Evolutionary conservation across 2,113 vertebrate genomes (phyloP).

Genomic region (Carassius carassius): DNA sequence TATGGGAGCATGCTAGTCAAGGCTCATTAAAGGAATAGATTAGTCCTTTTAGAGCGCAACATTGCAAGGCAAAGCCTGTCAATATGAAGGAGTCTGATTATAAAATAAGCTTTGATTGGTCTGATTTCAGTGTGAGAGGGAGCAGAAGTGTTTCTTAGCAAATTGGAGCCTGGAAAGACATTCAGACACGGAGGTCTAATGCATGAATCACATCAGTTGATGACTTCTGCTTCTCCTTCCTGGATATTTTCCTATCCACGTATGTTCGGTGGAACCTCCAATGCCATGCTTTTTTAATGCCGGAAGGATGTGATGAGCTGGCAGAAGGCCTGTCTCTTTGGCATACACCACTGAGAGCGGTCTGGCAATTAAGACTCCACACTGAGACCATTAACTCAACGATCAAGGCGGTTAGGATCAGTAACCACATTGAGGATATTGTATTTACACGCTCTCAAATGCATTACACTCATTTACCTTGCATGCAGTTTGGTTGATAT

Average conservation of each 20-base stretch:
- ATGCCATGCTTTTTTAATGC: slow-evolving; percentile 25
- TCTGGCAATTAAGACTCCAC: slow-evolving; percentile 37
- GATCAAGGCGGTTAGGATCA: slow-evolving; percentile 20
- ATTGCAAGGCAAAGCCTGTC: slow-evolving; percentile 49
- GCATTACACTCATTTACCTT: slow-evolving; percentile 35
- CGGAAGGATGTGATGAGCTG: slow-evolving; percentile 37
- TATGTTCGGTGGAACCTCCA: slow-evolving; percentile 28
- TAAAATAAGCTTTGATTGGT: slow-evolving; percentile 45
- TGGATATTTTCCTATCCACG: slow-evolving; percentile 37
- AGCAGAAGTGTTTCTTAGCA: not conserved
- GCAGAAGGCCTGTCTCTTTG: slow-evolving; percentile 41
- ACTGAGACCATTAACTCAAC: slow-evolving; percentile 14
- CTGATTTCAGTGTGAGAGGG: slow-evolving; percentile 2
- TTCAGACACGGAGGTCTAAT: slow-evolving; percentile 3
- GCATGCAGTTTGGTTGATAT: slow-evolving; percentile 44
- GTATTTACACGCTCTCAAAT: slow-evolving; percentile 6
- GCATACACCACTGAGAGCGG: slow-evolving; percentile 19
- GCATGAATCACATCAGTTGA: slow-evolving; percentile 23
- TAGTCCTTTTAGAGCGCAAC: slow-evolving; percentile 42
- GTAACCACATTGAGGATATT: slow-evolving; percentile 27
- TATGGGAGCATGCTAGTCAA: slow-evolving; percentile 44
- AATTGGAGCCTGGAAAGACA: slow-evolving; percentile 31
- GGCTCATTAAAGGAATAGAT: slow-evolving; percentile 57
- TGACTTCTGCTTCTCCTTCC: slow-evolving; percentile 20
- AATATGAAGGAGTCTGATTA: slow-evolving; percentile 18